A percentile compares a stretch with the other conserved stretches of the same genome.
Evolutionary conservation across 2,113 vertebrate genomes (phyloP).

Genomic region (Epinephelus moara): DNA sequence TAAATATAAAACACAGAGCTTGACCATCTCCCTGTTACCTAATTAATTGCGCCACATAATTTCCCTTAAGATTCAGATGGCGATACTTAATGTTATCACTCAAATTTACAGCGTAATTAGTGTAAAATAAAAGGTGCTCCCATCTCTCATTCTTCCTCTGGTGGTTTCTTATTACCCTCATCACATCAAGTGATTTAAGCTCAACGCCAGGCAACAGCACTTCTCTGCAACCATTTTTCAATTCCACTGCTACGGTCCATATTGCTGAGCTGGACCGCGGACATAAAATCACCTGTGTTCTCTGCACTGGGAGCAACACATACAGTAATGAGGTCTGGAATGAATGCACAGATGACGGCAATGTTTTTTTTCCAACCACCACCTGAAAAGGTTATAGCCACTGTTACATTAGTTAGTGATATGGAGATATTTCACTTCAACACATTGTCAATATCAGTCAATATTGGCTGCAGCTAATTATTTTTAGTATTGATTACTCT

Average conservation of each 20-base stretch:
- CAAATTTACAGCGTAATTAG: slow-evolving; percentile 75
- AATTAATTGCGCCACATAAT: slow-evolving; percentile 70
- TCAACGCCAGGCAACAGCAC: slow-evolving; percentile 5
- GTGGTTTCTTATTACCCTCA: slow-evolving; percentile 59
- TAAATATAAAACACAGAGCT: slow-evolving; percentile 59
- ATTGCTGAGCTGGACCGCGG: slow-evolving; percentile 27
- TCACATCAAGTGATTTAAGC: slow-evolving; percentile 55
- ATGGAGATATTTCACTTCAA: not conserved
- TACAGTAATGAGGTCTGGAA: not conserved
- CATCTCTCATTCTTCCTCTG: slow-evolving; percentile 47
- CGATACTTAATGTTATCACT: slow-evolving; percentile 62
- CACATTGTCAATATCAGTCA: not conserved
- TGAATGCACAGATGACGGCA: not conserved
- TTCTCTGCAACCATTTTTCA: slow-evolving; percentile 30
- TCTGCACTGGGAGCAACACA: not conserved
- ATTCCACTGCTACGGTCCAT: slow-evolving; percentile 36
- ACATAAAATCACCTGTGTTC: slow-evolving; percentile 9
- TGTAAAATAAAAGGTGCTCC: slow-evolving; percentile 60
- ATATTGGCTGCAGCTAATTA: not conserved
- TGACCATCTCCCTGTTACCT: slow-evolving; percentile 58
- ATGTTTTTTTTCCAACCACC: not conserved
- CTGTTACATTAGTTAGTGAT: not conserved
- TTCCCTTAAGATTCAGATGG: slow-evolving; percentile 68
- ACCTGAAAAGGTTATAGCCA: not conserved
- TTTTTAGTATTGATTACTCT: not conserved